Evolutionary conservation across 2,888 invertebrate species (phyloP).

Genomic region (Drosophila quinaria): DNA sequence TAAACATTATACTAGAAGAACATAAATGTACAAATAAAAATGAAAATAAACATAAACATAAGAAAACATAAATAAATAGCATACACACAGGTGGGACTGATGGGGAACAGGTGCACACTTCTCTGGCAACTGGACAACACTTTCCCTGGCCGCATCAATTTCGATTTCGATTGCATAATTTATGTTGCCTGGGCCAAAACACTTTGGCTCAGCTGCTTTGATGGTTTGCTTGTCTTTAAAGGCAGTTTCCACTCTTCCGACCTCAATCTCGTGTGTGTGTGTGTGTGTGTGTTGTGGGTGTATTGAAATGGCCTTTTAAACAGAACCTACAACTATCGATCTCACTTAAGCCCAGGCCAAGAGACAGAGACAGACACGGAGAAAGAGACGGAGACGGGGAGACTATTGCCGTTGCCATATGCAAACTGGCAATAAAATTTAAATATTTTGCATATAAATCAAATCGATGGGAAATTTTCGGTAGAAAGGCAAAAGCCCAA

Average conservation of each 20-base stretch:
- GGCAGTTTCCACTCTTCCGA: not conserved
- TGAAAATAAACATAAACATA: not conserved
- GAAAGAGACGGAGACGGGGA: conserved; percentile 11
- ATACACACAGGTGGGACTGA: not conserved
- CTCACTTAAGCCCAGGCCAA: conserved; percentile 66
- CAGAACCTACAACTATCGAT: conserved; percentile 68
- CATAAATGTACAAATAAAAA: conserved; percentile 5
- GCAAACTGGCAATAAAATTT: conserved; percentile 78
- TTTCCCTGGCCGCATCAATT: conserved; percentile 60
- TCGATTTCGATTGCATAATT: conserved; percentile 77
- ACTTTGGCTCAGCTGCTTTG: conserved; percentile 46
- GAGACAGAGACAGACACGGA: not conserved
- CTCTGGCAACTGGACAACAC: conserved; percentile 30
- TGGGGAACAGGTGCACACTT: conserved; percentile 2
- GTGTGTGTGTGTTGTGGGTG: conserved; percentile 10
- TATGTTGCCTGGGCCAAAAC: conserved; percentile 42
- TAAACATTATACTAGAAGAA: conserved; percentile 26
- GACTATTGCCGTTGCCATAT: conserved; percentile 56
- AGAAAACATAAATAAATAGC: conserved; percentile 28
- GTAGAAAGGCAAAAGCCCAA: conserved; percentile 55
- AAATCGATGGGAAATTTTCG: conserved; percentile 74
- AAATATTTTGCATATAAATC: conserved; percentile 79
- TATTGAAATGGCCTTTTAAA: conserved; percentile 41
- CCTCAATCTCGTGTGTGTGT: not conserved
- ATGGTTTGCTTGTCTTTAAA: conserved; percentile 25